These are phyloP conservation scores for Meloidogyne floridensis DNA, from an alignment of 1,140 invertebrate genomes.

Conservation along the genomic window DNA sequence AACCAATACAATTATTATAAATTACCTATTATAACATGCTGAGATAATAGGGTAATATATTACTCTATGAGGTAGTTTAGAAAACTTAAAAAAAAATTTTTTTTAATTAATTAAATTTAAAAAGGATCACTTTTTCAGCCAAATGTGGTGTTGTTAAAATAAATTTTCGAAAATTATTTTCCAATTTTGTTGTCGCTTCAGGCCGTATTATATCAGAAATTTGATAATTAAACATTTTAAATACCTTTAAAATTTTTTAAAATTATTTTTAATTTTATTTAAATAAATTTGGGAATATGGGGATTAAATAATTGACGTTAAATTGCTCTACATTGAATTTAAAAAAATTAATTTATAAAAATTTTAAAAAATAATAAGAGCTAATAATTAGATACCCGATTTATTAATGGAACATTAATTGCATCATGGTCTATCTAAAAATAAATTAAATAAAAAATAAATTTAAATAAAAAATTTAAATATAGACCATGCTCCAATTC, in stretches of 20 bases:
- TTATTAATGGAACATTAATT: not conserved
- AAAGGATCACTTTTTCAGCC: conserved; percentile 31
- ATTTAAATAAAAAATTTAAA: too few species aligned
- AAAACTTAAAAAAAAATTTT: conserved; percentile 25
- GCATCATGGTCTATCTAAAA: conserved; percentile 12
- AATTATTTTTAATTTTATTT: not conserved
- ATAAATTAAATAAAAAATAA: not conserved
- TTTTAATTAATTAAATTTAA: conserved; percentile 8
- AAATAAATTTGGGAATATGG: not conserved
- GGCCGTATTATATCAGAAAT: conserved; percentile 37
- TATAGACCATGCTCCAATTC: conserved; percentile 47
- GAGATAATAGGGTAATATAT: conserved; percentile 56
- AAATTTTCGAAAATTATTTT: conserved; percentile 40
- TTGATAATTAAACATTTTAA: conserved; percentile 45
- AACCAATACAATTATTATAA: not conserved
- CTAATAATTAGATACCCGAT: not conserved
- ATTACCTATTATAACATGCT: conserved; percentile 53
- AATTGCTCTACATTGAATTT: too few species aligned
- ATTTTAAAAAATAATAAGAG: too few species aligned
- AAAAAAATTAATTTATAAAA: too few species aligned
- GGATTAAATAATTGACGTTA: too few species aligned
- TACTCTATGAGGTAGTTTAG: conserved; percentile 37
- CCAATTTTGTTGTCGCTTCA: conserved; percentile 17
- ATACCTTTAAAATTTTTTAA: conserved; percentile 29
- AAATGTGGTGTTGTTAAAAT: conserved; percentile 11